Evolutionary conservation across 2,888 invertebrate genomes (phyloP), one percentile per base, ranked within the genome.

Genomic region (Pteria penguin): DNA sequence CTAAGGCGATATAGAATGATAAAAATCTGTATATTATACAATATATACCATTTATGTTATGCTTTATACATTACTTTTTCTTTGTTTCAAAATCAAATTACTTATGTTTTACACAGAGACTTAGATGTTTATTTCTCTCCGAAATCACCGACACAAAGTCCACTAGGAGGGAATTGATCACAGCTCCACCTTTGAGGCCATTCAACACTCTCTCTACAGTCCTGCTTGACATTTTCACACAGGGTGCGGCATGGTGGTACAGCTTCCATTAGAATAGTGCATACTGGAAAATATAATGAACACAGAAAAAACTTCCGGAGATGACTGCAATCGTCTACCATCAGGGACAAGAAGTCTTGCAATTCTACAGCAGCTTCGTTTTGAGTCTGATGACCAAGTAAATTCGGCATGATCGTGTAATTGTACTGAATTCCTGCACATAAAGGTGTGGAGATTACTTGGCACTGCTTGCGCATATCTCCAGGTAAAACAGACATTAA

Each of bases 271-370:
- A 98, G 93, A 82, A 97, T 97, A 1, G 98, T 98, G 92, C 99
- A 99, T 4, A 98, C 96, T 0, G 99, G 99, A 14, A 96, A 96
- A 92, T 96, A 98, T 83, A 99, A 95, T 1, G 98, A 96, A 93
- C 99, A 99, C 75, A 99, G 93, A 92, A 99, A 99, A 87, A 98
- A 95, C 91, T 97, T 96, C 78, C 99, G 93, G 91, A 98, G 97
- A 0, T 97, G 96, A 85, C 97, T 97, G 92, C 99, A 99, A 88
- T 96, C 95, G 70, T 98, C 95, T 93, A 98, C 98, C 66, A 98
- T 96, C 62, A 99, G 93, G 4, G 98, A 97, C 81, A 96, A 96
- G 92, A 97, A 98, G 91, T 97, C 96, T 91, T 97, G 96, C 31
- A 98, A 96, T 89, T 98, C 98, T 80, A 96, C 94, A 0, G 96